Evolutionary conservation across 2,113 vertebrate species (phyloP), one percentile per base, ranked within the genome.

Genomic region (Cyanoderma ruficeps): DNA sequence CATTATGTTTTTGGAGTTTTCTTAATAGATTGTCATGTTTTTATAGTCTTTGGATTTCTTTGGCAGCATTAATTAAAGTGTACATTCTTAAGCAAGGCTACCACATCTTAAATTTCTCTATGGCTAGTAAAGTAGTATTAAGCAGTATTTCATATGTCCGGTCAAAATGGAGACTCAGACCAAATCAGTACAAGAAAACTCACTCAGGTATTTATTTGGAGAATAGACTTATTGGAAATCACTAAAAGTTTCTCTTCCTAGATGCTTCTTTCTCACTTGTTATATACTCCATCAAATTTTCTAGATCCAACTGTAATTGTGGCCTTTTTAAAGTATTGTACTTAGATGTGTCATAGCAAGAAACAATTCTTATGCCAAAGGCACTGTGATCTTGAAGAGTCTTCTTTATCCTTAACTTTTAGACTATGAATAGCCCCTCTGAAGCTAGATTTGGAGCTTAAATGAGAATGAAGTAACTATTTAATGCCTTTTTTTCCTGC

Each of bases 391-490:
- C 57, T 89, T 93, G 53, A 61, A 69, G 30, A 84, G 49, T 27
- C 47, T 84, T 37, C 49, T 76, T 92, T 87, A 76, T 65, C 24
- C 60, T 83, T 70, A 63, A 67, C 27, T 86, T 91, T 75, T 47
- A 42, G 79, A 50, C 74, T 60, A 44, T 94, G 81, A 93, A 82
- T 72, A 87, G 81, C 49, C n/a, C 37, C 33, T 89, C 75, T 93
- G 74, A 95, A 95, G 63, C 11, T 42, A 72, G 27, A 91, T 68
- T 69, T 76, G 20, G 42, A 78, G 25, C 30, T 53, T 65, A 90
- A 96, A 87, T 87, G 57, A 79, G 44, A 94, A 84, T 59, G 18
- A 50, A 84, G n/a, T 35, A 81, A 91, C 74, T 82, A 31, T 81
- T 94, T 89, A 9, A 60, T 81, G 68, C 25, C n/a, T 63, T 67